phyloP scores from a whole-genome alignment of 2,888 invertebrate genomes.

The Reticulitermes lucifugus region DNA sequence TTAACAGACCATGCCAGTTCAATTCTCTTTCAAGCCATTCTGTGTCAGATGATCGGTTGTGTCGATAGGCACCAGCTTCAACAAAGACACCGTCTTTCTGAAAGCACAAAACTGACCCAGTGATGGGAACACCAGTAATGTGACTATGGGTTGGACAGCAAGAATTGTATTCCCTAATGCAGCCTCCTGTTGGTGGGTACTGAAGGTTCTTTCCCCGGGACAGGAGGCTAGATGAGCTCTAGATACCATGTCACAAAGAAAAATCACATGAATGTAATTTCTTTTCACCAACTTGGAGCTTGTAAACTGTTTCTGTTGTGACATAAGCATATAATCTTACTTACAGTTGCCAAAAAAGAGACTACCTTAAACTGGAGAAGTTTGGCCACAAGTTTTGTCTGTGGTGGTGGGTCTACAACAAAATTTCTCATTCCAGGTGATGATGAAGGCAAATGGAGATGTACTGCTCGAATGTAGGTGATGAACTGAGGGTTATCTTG shows the following conservation, averaged over 20 bases:
- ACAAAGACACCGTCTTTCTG: constrained; percentile 79
- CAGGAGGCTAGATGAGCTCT: no score
- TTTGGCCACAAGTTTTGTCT: constrained; percentile 64
- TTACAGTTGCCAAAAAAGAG: neutral
- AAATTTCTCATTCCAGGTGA: neutral
- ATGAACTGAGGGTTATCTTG: constrained; percentile 82
- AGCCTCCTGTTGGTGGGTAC: no score
- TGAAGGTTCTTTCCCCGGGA: no score
- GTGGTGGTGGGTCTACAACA: constrained; percentile 62
- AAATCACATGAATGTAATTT: no score
- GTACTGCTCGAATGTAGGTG: constrained; percentile 79
- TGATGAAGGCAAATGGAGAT: constrained; percentile 67
- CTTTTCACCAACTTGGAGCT: no score
- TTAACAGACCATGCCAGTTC: constrained; percentile 80
- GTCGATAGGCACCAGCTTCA: constrained; percentile 73
- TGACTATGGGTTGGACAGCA: no score
- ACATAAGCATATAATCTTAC: neutral
- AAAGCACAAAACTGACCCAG: constrained; percentile 47
- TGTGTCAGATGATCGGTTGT: constrained; percentile 73
- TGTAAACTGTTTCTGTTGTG: no score
- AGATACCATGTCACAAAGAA: no score
- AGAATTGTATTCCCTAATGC: no score
- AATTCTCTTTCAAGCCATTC: constrained; percentile 78
- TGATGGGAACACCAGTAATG: no score
- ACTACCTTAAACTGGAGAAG: constrained; percentile 64